Conservation (phyloP, 2,888 invertebrate genomes). For the Drosophila macrospina region DNA sequence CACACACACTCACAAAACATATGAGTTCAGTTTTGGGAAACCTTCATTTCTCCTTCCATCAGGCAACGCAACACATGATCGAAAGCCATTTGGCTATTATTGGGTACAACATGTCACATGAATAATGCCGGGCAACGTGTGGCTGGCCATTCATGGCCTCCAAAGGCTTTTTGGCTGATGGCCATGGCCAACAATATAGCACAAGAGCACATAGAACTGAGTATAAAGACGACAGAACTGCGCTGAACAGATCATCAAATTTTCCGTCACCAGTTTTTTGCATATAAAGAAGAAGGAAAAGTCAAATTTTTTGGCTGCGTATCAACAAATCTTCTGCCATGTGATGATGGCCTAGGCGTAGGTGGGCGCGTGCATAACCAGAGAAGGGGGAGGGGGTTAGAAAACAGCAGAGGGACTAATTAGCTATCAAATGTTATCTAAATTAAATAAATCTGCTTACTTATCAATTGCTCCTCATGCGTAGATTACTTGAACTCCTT, state of each 20-base stretch:
- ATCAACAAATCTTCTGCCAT: constrained; percentile 48
- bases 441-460: not conserved
- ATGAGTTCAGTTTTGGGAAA: constrained; percentile 19
- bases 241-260: constrained; percentile 38
- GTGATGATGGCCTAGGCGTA: constrained; percentile 57
- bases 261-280: constrained; percentile 60
- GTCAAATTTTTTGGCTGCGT: constrained; percentile 51
- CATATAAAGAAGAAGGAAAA: constrained; percentile 19
- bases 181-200: constrained; percentile 55
- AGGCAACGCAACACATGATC: constrained; percentile 53
- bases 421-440: not conserved
- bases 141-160: constrained; percentile 60
- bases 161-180: constrained; percentile 46
- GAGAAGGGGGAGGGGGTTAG: not conserved
- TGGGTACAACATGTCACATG: constrained; percentile 61
- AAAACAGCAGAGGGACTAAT: not conserved
- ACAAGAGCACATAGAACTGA: not conserved
- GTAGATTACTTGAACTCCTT: not conserved
- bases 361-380: constrained; percentile 61
- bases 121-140: constrained; percentile 27
- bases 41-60: constrained; percentile 77
- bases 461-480: not conserved
- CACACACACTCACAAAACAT: no score
- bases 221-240: constrained; percentile 5
- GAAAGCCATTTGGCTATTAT: constrained; percentile 52